phyloP scores from a whole-genome alignment of 2,888 invertebrate species.

The Polydrusus cervinus region DNA sequence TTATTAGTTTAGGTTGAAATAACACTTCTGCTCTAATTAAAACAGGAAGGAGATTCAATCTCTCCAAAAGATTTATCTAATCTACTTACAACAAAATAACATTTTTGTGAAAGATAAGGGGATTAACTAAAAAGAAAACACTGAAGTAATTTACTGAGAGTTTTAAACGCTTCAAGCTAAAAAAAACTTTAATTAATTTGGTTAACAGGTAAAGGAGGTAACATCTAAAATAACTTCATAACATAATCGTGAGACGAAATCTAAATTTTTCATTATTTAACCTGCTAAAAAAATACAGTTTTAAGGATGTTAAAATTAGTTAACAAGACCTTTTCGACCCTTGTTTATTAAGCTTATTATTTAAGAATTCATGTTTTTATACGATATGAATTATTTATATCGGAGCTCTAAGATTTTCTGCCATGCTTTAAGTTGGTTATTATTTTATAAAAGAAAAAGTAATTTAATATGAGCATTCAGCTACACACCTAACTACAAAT shows the following conservation, averaged over 20 bases:
- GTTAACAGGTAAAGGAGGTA: background rate
- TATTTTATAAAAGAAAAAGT: no score
- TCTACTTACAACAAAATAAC: background rate
- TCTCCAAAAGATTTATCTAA: background rate
- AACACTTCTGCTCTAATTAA: conserved; percentile 5
- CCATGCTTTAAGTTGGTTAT: background rate
- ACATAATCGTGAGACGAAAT: background rate
- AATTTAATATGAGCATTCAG: no score
- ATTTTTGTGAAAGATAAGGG: conserved; percentile 1
- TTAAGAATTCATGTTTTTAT: background rate
- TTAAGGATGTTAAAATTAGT: no score
- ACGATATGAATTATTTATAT: background rate
- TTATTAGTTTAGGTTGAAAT: background rate
- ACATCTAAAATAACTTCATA: background rate
- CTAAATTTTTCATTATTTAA: no score
- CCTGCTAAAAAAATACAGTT: background rate
- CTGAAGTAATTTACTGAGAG: conserved; percentile 1
- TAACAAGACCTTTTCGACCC: no score
- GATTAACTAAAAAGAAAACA: conserved; percentile 8
- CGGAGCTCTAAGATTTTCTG: background rate
- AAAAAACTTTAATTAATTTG: conserved; percentile 1
- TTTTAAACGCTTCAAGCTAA: background rate
- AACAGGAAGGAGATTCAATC: conserved; percentile 7
- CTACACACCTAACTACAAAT: no score
- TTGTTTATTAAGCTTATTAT: background rate